These are phyloP conservation scores for Sesamia nonagrioides DNA, from an alignment of 1,140 invertebrate genomes.

Conservation along the genomic window DNA sequence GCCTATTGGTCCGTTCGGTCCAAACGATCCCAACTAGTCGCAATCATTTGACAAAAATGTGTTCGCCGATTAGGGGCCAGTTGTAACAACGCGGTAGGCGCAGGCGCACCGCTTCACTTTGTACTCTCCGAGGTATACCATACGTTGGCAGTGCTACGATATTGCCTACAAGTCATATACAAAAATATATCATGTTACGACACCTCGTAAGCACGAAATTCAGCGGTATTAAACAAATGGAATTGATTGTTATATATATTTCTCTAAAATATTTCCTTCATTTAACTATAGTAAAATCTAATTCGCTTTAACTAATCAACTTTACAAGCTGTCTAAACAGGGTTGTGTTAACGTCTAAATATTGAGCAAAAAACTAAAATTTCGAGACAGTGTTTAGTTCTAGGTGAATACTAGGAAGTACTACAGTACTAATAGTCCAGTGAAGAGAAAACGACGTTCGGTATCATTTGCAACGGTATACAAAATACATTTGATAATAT, in stretches of 20 bases:
- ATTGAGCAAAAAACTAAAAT: slow-evolving; percentile 50
- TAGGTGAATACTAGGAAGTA: slow-evolving; percentile 18
- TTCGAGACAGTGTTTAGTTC: slow-evolving; percentile 19
- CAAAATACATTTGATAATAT: slow-evolving; percentile 46
- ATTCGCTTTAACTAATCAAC: slow-evolving; percentile 42
- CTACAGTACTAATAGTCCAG: slow-evolving; percentile 53
- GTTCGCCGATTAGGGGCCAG: no score
- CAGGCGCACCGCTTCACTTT: slow-evolving; percentile 2
- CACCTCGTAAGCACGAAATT: slow-evolving; percentile 14
- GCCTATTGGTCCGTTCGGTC: no score
- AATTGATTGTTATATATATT: slow-evolving; percentile 26
- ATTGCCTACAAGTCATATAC: slow-evolving; percentile 20
- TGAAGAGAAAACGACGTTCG: slow-evolving; percentile 59
- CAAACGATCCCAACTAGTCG: no score
- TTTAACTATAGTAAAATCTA: slow-evolving; percentile 33
- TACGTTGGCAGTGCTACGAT: slow-evolving; percentile 12
- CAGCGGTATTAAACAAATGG: slow-evolving; percentile 24
- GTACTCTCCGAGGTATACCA: slow-evolving; percentile 22
- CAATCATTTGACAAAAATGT: no score
- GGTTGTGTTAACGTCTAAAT: slow-evolving; percentile 22
- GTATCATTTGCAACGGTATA: slow-evolving; percentile 42
- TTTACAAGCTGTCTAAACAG: slow-evolving; percentile 23
- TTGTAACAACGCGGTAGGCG: no score
- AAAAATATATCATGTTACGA: slow-evolving; percentile 18
- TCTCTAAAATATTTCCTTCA: slow-evolving; percentile 43